A percentile compares a stretch with the other conserved stretches of the same genome.
phyloP scores from a whole-genome alignment of 2,797 vertebrate genomes.

The Chrysolophus pictus region DNA sequence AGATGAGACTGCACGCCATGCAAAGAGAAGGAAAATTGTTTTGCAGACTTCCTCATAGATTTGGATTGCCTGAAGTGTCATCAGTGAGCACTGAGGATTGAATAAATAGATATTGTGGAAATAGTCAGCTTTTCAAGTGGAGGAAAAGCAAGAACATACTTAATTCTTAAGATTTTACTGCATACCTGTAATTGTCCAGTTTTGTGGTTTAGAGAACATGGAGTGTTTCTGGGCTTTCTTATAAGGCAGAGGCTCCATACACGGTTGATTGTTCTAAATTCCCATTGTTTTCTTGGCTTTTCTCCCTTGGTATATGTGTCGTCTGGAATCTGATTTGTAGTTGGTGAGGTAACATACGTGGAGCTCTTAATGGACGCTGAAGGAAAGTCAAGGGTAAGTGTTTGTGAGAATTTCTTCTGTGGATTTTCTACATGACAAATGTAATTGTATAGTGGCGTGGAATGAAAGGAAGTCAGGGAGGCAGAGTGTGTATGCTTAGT shows the following conservation, averaged over 20 bases:
- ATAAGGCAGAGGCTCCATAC: conserved; percentile 92
- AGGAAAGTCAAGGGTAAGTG: conserved; percentile 99
- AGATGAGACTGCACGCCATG: not conserved
- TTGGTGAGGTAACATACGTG: conserved; percentile 99
- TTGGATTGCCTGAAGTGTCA: conserved; percentile 71
- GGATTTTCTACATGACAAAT: conserved; percentile 84
- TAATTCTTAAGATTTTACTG: conserved; percentile 76
- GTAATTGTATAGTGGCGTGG: conserved; percentile 79
- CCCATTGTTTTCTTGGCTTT: conserved; percentile 99
- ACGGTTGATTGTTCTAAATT: conserved; percentile 98
- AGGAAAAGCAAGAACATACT: conserved; percentile 77
- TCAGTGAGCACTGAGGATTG: conserved; percentile 33
- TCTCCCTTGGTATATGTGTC: conserved; percentile 99
- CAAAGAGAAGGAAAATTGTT: not conserved
- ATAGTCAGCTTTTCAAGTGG: conserved; percentile 65
- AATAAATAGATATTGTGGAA: conserved; percentile 56
- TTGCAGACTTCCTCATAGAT: conserved; percentile 59
- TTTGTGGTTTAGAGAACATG: conserved; percentile 86
- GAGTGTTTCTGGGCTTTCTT: conserved; percentile 92
- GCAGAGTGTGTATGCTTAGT: conserved; percentile 79
- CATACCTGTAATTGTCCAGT: conserved; percentile 95
- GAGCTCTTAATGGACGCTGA: conserved; percentile 99
- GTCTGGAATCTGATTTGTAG: conserved; percentile 99
- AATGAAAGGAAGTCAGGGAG: conserved; percentile 79
- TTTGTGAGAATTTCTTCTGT: conserved; percentile 85